Evolutionary conservation across 2,113 vertebrate species (phyloP).

Genomic region (Muntiacus reevesi): DNA sequence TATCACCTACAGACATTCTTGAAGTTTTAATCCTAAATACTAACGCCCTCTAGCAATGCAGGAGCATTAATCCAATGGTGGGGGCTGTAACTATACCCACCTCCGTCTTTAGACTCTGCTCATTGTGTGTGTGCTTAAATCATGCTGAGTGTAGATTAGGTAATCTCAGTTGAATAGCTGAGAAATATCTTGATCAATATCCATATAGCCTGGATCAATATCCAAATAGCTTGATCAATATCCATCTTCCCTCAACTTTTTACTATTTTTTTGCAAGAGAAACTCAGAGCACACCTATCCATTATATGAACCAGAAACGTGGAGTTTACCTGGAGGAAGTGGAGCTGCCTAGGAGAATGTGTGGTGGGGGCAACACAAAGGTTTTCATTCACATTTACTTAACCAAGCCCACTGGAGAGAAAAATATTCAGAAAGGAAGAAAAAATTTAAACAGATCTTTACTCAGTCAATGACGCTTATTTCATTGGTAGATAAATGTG

Average conservation of each 20-base stretch:
- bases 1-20: neutral
- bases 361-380: neutral
- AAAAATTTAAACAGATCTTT: neutral
- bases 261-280: neutral
- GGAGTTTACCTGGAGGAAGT: neutral
- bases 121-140: neutral
- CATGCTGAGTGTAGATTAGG: neutral
- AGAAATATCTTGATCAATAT: neutral
- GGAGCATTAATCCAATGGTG: fast-evolving
- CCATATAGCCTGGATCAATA: neutral
- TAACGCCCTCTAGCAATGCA: neutral
- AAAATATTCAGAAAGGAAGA: neutral
- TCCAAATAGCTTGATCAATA: neutral
- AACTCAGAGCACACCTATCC: neutral
- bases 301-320: neutral
- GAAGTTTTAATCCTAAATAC: neutral
- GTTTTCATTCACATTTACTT: neutral
- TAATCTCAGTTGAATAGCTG: neutral
- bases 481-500: neutral
- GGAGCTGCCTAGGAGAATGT: neutral
- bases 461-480: neutral
- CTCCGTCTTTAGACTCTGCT: neutral
- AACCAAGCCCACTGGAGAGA: neutral
- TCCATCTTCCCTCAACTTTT: neutral
- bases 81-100: neutral